Conservation (phyloP, 2,113 vertebrate genomes). For the Tachycineta bicolor region DNA sequence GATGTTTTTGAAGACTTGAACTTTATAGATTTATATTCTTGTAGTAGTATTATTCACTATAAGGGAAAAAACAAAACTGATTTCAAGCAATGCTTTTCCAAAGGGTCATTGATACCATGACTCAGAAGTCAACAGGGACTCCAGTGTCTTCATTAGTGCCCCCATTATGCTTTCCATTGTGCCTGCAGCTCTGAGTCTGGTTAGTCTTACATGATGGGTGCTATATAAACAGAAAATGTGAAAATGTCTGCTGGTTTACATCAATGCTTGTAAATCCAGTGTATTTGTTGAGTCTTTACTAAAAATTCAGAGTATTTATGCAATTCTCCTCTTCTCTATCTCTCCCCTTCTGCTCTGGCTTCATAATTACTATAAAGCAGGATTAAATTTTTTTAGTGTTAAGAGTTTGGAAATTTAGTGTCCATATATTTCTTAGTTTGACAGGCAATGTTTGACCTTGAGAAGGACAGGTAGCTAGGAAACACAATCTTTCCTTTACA, state of each 20-base stretch:
- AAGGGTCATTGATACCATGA: background rate
- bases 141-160: background rate
- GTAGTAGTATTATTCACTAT: background rate
- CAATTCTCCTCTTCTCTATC: background rate
- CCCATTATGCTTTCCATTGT: background rate
- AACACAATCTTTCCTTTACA: background rate
- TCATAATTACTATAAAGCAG: background rate
- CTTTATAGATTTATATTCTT: background rate
- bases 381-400: background rate
- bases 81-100: background rate
- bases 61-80: background rate
- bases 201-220: background rate
- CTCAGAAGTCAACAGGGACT: background rate
- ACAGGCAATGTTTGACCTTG: background rate
- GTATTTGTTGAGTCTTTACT: background rate
- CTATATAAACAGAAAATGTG: background rate
- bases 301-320: background rate
- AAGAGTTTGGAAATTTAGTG: background rate
- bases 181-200: background rate
- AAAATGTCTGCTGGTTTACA: background rate
- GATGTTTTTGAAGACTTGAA: background rate
- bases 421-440: background rate
- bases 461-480: background rate
- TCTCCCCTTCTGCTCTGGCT: background rate
- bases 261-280: background rate